phyloP scores from a whole-genome alignment of 2,888 invertebrate species.

The Mesopsocus fuscifrons region DNA sequence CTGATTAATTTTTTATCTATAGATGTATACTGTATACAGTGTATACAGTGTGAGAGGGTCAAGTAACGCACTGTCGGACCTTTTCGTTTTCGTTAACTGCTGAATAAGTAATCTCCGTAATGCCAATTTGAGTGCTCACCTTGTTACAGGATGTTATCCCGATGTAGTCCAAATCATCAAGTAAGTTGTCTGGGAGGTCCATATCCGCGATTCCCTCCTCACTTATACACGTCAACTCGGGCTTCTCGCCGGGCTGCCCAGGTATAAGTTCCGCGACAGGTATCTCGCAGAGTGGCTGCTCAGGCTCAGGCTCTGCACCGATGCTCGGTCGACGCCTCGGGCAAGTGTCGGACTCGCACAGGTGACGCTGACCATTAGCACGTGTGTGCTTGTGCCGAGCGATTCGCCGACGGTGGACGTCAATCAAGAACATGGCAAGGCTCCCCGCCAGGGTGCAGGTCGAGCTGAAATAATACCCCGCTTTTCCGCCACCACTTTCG shows the following conservation, averaged over 20 bases:
- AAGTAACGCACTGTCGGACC: constrained; percentile 4
- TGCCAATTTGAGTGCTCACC: constrained; percentile 22
- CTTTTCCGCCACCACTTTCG: constrained; percentile 52
- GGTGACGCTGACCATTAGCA: constrained; percentile 34
- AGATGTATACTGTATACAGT: not conserved
- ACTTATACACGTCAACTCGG: constrained; percentile 66
- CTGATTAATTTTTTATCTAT: not conserved
- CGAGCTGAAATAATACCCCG: constrained; percentile 69
- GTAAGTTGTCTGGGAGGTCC: constrained; percentile 59
- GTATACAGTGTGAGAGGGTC: not conserved
- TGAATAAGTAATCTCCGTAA: not conserved
- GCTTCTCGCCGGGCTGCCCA: constrained; percentile 31
- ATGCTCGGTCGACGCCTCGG: constrained; percentile 37
- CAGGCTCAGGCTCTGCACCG: constrained; percentile 36
- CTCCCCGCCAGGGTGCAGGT: constrained; percentile 59
- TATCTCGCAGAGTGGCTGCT: constrained; percentile 20
- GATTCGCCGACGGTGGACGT: constrained; percentile 52
- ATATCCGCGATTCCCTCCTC: constrained; percentile 70
- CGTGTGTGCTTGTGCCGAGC: constrained; percentile 47
- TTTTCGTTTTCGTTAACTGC: too few species aligned
- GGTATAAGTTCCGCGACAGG: constrained; percentile 11
- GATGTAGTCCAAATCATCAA: constrained; percentile 60
- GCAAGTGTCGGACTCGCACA: constrained; percentile 35
- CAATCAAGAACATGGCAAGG: constrained; percentile 59
- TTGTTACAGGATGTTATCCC: constrained; percentile 72